Percentiles rank a stretch among this genome's conserved stretches.
Conservation (phyloP, 2,113 vertebrate genomes). For the Rynchops niger region DNA sequence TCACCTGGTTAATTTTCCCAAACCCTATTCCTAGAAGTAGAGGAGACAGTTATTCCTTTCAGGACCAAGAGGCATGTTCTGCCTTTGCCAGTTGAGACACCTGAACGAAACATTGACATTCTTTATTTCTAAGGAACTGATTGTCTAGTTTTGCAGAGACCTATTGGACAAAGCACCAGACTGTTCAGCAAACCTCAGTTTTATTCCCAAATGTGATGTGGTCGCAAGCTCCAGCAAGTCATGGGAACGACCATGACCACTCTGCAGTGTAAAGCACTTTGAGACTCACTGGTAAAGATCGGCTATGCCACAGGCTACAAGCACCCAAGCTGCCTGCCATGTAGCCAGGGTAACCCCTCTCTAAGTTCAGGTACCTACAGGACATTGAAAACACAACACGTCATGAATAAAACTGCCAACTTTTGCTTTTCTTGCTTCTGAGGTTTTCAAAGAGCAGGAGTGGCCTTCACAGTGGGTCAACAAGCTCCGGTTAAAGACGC, state of each 20-base stretch:
- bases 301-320: background rate
- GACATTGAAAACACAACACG: background rate
- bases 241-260: accelerated
- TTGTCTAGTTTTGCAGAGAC: background rate
- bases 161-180: background rate
- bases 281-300: background rate
- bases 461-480: background rate
- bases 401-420: background rate
- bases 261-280: background rate
- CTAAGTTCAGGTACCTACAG: background rate
- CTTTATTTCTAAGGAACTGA: background rate
- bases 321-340: background rate
- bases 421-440: background rate
- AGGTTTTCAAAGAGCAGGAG: background rate
- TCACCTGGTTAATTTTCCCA: background rate
- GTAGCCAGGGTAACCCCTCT: background rate
- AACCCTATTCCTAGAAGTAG: background rate
- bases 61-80: background rate
- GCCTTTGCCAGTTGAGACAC: background rate
- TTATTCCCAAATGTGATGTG: background rate
- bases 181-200: background rate
- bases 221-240: background rate
- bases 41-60: background rate
- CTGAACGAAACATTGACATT: background rate
- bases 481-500: background rate